phyloP scores from a whole-genome alignment of 2,113 vertebrate genomes.

The Coregonus clupeaformis region DNA sequence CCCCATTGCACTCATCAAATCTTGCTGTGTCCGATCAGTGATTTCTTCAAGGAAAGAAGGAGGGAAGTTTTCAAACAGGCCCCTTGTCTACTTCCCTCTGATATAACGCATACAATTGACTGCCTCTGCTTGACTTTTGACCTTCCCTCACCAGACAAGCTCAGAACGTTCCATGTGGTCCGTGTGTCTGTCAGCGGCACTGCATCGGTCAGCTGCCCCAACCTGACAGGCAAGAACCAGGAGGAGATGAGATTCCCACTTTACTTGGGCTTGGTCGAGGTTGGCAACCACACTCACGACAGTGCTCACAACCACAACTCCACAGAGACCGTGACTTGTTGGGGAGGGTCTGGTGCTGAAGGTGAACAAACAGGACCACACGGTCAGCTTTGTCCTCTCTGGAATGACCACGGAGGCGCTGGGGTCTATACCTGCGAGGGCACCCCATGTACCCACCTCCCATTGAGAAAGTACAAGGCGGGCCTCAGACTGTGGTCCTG shows the following conservation, averaged over 20 bases:
- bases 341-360: not conserved
- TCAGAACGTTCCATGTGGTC: not conserved
- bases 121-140: not conserved
- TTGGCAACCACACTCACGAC: rapidly evolving
- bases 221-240: rapidly evolving
- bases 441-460: conserved; percentile 44
- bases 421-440: conserved; percentile 45
- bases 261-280: rapidly evolving
- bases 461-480: rapidly evolving
- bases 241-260: not conserved
- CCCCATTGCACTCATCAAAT: too few species aligned
- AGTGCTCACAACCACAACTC: rapidly evolving
- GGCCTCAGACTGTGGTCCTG: conserved; percentile 12
- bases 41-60: too few species aligned
- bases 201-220: conserved; percentile 31
- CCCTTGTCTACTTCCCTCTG: not conserved
- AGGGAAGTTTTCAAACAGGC: too few species aligned
- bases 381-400: not conserved
- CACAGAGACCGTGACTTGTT: not conserved
- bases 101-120: too few species aligned
- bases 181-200: rapidly evolving
- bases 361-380: rapidly evolving
- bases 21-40: not conserved
- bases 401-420: not conserved
- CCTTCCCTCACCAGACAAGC: conserved; percentile 7